Evolutionary conservation across 2,797 vertebrate species (phyloP).

Genomic region (Ctenosaura bakeri): DNA sequence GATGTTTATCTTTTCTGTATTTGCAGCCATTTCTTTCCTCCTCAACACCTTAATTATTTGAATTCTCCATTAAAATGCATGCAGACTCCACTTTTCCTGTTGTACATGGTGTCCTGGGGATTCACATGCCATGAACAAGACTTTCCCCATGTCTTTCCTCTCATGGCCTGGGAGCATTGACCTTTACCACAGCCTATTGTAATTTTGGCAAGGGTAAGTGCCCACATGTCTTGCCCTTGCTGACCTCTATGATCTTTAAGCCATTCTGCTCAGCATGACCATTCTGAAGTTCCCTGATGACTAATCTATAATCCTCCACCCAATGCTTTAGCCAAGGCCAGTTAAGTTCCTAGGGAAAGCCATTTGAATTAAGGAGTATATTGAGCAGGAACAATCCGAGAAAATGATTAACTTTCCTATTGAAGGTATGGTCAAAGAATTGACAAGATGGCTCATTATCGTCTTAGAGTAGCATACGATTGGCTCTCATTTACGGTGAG

Average conservation of each 20-base stretch:
- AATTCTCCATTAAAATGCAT: not conserved
- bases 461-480: conserved; percentile 18
- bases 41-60: not conserved
- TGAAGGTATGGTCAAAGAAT: not conserved
- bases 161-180: conserved; percentile 50
- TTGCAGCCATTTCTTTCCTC: not conserved
- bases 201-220: conserved; percentile 57
- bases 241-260: conserved; percentile 64
- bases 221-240: conserved; percentile 51
- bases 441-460: conserved; percentile 30
- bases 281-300: conserved; percentile 48
- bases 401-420: conserved; percentile 32
- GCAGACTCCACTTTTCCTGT: too few species aligned
- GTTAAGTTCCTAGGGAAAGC: conserved; percentile 19
- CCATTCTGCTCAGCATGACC: conserved; percentile 47
- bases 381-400: conserved; percentile 20
- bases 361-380: conserved; percentile 39
- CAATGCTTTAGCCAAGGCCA: conserved; percentile 48
- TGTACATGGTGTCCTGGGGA: not conserved
- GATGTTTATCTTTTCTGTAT: not conserved
- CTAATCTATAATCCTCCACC: conserved; percentile 60
- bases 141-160: conserved; percentile 20
- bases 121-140: conserved; percentile 27
- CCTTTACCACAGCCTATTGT: conserved; percentile 64
- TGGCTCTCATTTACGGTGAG: conserved; percentile 23